Evolutionary conservation across 2,797 vertebrate species (phyloP).

Genomic region (Nyctibius grandis): DNA sequence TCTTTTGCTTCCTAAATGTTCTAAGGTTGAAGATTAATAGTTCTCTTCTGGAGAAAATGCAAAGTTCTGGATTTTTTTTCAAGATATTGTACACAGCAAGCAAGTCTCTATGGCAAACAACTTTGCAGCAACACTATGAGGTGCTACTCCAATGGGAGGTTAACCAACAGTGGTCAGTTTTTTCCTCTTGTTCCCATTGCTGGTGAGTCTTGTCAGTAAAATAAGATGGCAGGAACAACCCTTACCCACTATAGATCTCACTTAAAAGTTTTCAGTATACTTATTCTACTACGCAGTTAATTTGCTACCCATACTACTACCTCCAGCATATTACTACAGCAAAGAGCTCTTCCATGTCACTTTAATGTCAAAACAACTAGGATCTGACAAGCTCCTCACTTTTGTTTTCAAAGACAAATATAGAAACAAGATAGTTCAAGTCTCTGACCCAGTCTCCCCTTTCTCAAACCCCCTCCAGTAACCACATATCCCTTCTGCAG

Average conservation of each 20-base stretch:
- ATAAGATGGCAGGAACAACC: background rate
- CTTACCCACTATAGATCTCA: background rate
- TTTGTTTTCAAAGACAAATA: background rate
- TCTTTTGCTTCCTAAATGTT: background rate
- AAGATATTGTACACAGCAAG: background rate
- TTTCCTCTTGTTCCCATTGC: background rate
- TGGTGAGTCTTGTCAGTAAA: background rate
- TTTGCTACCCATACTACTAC: background rate
- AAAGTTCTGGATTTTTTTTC: background rate
- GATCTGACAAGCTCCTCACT: background rate
- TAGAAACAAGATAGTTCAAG: background rate
- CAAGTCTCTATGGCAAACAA: background rate
- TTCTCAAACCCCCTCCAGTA: background rate
- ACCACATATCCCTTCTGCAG: background rate
- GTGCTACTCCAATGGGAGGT: background rate
- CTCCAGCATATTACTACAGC: background rate
- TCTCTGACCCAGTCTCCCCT: background rate
- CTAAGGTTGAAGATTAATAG: background rate
- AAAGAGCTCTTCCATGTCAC: background rate
- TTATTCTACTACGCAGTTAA: background rate
- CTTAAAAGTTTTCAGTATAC: background rate
- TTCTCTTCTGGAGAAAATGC: background rate
- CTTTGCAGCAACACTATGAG: background rate
- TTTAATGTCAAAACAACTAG: background rate
- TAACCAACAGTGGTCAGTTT: background rate